Evolutionary conservation across 1,140 invertebrate genomes (phyloP).

Genomic region (Zophobas morio): DNA sequence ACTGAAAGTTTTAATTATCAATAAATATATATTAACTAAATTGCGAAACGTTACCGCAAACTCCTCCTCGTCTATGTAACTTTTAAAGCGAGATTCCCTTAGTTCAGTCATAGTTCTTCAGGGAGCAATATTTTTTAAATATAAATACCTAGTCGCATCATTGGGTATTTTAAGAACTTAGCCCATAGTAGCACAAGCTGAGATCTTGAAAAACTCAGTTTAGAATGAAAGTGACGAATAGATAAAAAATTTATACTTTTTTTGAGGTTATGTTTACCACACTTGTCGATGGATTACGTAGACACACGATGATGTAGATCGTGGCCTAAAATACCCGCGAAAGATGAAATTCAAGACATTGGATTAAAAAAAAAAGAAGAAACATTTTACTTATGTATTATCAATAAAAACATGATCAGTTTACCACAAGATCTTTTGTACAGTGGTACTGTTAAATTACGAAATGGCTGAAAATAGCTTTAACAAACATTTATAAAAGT

Average conservation of each 20-base stretch:
- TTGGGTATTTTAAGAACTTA: not conserved
- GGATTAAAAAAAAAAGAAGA: too few relatives aligned
- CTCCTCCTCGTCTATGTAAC: conserved; percentile 43
- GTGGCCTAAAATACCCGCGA: too few relatives aligned
- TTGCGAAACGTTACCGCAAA: conserved; percentile 13
- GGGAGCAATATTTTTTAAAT: conserved; percentile 8
- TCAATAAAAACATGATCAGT: too few relatives aligned
- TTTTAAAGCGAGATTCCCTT: conserved; percentile 42
- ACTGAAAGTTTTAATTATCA: conserved; percentile 53
- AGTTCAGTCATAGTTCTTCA: conserved; percentile 26
- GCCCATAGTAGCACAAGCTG: not conserved
- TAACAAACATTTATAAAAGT: too few relatives aligned
- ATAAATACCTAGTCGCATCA: not conserved
- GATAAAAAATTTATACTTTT: conserved; percentile 4
- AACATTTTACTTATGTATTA: too few relatives aligned
- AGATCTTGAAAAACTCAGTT: conserved; percentile 3
- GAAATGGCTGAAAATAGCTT: too few relatives aligned
- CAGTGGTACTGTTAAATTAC: too few relatives aligned
- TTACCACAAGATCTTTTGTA: too few relatives aligned
- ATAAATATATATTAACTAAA: not conserved
- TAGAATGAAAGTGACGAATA: not conserved
- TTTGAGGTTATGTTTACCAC: conserved; percentile 29
- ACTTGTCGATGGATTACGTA: not conserved
- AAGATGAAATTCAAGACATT: too few relatives aligned
- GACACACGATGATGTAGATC: not conserved